These are phyloP conservation scores for Distichodus sexfasciatus DNA, from an alignment of 2,797 vertebrate species.

Conservation along the genomic window DNA sequence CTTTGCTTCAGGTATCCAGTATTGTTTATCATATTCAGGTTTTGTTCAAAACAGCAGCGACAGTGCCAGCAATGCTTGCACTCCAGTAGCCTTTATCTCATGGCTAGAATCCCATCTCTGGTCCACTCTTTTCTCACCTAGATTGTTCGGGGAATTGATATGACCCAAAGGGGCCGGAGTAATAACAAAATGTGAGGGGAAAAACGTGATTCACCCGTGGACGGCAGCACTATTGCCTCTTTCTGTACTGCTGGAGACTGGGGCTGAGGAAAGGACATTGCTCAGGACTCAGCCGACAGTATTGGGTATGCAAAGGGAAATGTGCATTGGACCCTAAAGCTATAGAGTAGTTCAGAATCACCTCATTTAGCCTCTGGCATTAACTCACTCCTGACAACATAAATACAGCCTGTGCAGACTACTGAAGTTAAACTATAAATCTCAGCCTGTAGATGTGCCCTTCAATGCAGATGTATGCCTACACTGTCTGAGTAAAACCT, in stretches of 20 bases:
- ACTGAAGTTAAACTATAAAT: neutral
- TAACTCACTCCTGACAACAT: slow-evolving; percentile 14
- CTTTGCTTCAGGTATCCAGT: slow-evolving; percentile 28
- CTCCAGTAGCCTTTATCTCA: slow-evolving; percentile 17
- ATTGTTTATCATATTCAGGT: slow-evolving; percentile 28
- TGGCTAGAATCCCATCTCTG: slow-evolving; percentile 33
- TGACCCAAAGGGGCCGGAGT: slow-evolving; percentile 31
- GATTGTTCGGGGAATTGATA: slow-evolving; percentile 45
- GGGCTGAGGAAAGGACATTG: slow-evolving; percentile 1
- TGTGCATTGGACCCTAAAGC: slow-evolving; percentile 15
- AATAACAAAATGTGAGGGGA: slow-evolving; percentile 36
- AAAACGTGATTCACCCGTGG: slow-evolving; percentile 37
- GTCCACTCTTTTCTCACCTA: slow-evolving; percentile 31
- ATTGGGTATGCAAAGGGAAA: slow-evolving; percentile 30
- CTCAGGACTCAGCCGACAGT: neutral
- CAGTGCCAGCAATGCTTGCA: slow-evolving; percentile 24
- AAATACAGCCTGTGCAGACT: neutral
- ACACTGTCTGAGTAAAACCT: neutral
- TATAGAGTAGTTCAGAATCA: slow-evolving; percentile 14
- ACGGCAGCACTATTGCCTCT: slow-evolving; percentile 6
- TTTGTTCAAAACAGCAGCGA: slow-evolving; percentile 11
- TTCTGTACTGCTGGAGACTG: slow-evolving; percentile 7
- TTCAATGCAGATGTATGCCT: neutral
- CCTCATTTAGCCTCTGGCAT: slow-evolving; percentile 18
- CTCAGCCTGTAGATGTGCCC: neutral